Conservation (phyloP, 2,797 vertebrate genomes). For the Chelon labrosus region DNA sequence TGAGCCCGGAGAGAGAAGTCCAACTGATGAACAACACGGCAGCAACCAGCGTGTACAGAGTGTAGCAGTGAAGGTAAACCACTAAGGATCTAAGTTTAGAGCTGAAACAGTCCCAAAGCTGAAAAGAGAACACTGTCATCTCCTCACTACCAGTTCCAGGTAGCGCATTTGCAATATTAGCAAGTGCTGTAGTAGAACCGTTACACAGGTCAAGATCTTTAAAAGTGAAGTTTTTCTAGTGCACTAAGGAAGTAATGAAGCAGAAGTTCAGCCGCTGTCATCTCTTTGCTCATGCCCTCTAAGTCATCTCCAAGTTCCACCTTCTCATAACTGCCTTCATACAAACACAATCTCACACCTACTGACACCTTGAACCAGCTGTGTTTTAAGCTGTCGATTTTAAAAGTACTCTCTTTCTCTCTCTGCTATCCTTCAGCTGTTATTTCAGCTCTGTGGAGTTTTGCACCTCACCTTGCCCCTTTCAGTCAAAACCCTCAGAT, state of each 20-base stretch:
- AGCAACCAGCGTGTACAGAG: constrained; percentile 39
- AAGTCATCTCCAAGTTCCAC: no score
- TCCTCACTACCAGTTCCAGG: background rate
- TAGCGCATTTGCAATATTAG: background rate
- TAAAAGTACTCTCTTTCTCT: no score
- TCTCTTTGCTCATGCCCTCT: no score
- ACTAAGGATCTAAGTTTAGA: constrained; percentile 18
- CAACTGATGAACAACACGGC: constrained; percentile 38
- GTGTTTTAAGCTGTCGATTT: no score
- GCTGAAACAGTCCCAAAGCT: constrained; percentile 36
- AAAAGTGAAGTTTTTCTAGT: background rate
- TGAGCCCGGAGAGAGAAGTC: background rate
- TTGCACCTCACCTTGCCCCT: no score
- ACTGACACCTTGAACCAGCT: no score
- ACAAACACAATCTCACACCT: no score
- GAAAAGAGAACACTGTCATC: constrained; percentile 15
- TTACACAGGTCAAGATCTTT: background rate
- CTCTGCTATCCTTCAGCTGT: no score
- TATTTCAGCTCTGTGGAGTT: no score
- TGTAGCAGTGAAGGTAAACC: constrained; percentile 20
- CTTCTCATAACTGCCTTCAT: no score
- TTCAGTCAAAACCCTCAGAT: no score
- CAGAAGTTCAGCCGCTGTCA: no score
- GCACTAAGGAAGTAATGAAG: background rate
- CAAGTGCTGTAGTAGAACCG: background rate